Base-by-base conservation (phyloP, 2,113 vertebrate genomes). In the Mormyrus iriodes region DNA sequence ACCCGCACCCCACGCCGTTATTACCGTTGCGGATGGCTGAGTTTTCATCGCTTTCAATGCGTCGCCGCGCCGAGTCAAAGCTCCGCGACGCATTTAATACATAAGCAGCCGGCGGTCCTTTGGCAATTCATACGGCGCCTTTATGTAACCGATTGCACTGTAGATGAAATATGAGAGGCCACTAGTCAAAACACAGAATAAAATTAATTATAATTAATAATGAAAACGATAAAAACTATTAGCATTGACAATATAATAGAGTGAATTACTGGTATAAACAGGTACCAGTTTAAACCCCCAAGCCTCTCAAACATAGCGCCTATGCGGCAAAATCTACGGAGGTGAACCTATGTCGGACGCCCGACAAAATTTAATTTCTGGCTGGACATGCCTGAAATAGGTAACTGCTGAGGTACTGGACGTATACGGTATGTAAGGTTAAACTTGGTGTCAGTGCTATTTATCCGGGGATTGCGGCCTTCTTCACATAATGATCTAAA, bases 11-110 rank as follows among this genome's bases (percentile, higher is more conserved):
- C 89, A 42, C 42, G 44, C 21, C 82, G 0, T 86, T 87, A 87
- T 89, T 73, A 76, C 19, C 49, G 85, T 49, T 49, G 89, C 85
- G 85, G 89, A 76, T 89, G 89, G 84, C 61, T 89, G 89, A 61
- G 5, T 35, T 49, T 87, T 12, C 55, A 76, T 69, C 44, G 46
- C 61, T 79, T 39, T 79, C 69, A 8, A 52, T 88, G 27, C 48
- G 49, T n/a, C 31, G 31, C 65, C 48, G 76, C 39, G 39, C 51
- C 88, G 51, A 76, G 79, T 21, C 82, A 83, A 89, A 89, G 88
- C 88, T 58, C 58, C 82, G 10, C 73, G 27, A 24, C 79, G 53
- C 82, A 4, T 89, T 82, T 89, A n/a, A 27, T 76, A 84, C 73
- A 35, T 13, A 73, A 69, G 24, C 27, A 88, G 27, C 17, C 46